Conservation (phyloP, 2,797 vertebrate species). For the Muraenolepis orangiensis region DNA sequence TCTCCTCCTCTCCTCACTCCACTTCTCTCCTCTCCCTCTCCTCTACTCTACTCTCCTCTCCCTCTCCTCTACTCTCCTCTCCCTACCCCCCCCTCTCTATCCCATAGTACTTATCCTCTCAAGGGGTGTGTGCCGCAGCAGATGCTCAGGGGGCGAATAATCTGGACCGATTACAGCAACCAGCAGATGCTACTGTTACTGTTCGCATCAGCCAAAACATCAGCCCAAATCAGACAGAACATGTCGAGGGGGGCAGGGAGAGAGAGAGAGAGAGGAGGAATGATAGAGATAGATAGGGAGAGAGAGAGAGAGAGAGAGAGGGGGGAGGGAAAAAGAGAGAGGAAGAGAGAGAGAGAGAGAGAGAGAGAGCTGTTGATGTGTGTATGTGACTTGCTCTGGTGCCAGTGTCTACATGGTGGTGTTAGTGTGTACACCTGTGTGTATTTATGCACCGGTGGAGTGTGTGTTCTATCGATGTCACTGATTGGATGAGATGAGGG, state of each 20-base stretch:
- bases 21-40: slow-evolving; percentile 10
- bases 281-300: background rate
- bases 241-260: background rate
- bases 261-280: background rate
- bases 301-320: background rate
- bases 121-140: slow-evolving; percentile 48
- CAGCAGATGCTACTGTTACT: slow-evolving; percentile 68
- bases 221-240: slow-evolving; percentile 36
- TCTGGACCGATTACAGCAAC: slow-evolving; percentile 70
- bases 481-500: background rate
- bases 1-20: background rate
- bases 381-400: no score
- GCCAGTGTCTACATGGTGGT: no score
- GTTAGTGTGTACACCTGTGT: no score
- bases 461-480: background rate
- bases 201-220: slow-evolving; percentile 44
- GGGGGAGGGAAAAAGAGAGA: no score
- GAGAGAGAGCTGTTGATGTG: no score
- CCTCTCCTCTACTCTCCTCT: background rate
- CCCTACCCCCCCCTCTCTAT: slow-evolving; percentile 1
- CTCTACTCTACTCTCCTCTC: background rate
- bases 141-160: slow-evolving; percentile 64
- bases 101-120: slow-evolving; percentile 33
- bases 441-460: no score
- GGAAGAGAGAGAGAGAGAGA: no score